Conservation (phyloP, 2,797 vertebrate species). For the Onychomys arenicola region DNA sequence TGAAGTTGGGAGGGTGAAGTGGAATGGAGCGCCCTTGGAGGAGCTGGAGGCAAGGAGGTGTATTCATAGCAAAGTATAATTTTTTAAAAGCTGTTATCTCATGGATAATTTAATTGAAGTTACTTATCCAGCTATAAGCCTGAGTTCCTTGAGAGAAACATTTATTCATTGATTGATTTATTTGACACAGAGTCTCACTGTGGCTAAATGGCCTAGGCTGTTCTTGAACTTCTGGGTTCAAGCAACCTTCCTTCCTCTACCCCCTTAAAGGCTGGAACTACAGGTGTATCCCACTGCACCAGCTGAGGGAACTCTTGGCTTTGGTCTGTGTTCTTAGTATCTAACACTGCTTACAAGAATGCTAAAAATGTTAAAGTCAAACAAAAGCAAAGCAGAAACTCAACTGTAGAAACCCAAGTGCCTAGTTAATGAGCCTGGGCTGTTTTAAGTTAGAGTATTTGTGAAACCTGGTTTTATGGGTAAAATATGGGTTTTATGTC, state of each 20-base stretch:
- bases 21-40: neutral
- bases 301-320: neutral
- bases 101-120: constrained; percentile 17
- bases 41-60: neutral
- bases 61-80: neutral
- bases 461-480: neutral
- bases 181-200: neutral
- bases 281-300: neutral
- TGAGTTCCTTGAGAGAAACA: neutral
- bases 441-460: neutral
- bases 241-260: neutral
- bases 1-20: neutral
- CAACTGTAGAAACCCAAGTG: neutral
- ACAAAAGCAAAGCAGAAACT: neutral
- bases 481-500: neutral
- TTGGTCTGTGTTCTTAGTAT: neutral
- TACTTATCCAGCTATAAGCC: neutral
- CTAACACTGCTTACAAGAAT: neutral
- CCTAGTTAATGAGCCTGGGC: neutral
- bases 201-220: neutral
- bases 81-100: neutral
- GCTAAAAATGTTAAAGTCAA: neutral
- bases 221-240: neutral
- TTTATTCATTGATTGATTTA: neutral
- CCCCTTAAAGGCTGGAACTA: neutral